phyloP scores from a whole-genome alignment of 2,888 invertebrate genomes.

The Drosophila atripex region DNA sequence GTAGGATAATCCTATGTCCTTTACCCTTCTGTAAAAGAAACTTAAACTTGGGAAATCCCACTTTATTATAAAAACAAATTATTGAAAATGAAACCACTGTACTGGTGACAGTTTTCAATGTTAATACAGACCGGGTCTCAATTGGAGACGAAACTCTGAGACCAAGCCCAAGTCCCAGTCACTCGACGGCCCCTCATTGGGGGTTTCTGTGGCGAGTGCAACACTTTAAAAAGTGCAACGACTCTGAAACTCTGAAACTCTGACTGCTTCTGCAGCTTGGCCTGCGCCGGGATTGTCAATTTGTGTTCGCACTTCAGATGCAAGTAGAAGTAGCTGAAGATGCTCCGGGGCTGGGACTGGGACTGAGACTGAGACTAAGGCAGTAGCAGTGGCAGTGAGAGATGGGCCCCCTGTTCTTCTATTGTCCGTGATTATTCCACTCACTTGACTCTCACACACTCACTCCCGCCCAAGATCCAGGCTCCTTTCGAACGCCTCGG shows the following conservation, averaged over 20 bases:
- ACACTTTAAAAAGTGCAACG: conserved; percentile 57
- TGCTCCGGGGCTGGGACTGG: too few species aligned
- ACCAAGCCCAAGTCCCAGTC: conserved; percentile 16
- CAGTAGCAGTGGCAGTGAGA: conserved; percentile 29
- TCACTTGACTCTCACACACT: conserved; percentile 58
- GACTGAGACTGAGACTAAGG: too few species aligned
- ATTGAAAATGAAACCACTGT: conserved; percentile 38
- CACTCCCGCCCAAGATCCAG: conserved; percentile 15
- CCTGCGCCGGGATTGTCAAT: conserved; percentile 71
- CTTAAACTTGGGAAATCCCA: background rate
- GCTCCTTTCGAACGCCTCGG: conserved; percentile 60
- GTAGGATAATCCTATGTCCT: too few species aligned
- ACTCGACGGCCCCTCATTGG: conserved; percentile 46
- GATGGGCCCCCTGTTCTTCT: conserved; percentile 36
- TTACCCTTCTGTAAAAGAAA: too few species aligned
- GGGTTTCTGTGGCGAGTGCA: conserved; percentile 56
- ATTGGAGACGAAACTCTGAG: conserved; percentile 50
- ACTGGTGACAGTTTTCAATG: conserved; percentile 49
- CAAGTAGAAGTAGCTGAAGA: conserved; percentile 37
- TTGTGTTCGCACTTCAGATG: conserved; percentile 69
- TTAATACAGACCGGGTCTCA: conserved; percentile 63
- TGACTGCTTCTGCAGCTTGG: conserved; percentile 52
- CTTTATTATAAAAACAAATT: background rate
- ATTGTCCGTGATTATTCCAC: conserved; percentile 76
- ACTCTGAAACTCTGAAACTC: conserved; percentile 23